Percentiles rank a stretch among this genome's conserved stretches.
These are phyloP conservation scores for Pocillopora damicornis DNA, from an alignment of 64 coral and sea anemone genomes.

Conservation along the genomic window DNA sequence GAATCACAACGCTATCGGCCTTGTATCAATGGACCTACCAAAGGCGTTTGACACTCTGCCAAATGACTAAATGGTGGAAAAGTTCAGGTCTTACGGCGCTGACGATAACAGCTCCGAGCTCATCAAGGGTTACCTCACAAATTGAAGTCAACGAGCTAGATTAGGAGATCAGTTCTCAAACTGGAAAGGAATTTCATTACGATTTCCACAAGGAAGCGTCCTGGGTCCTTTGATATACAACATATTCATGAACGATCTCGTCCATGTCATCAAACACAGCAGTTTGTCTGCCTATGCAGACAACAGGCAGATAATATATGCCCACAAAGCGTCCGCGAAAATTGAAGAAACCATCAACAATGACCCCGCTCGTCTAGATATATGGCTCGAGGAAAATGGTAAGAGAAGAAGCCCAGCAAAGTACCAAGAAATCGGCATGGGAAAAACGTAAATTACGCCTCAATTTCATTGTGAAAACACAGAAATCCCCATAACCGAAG, in stretches of 20 bases:
- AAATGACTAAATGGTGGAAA: conserved; percentile 18
- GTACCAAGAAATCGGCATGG: background rate
- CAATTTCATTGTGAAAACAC: background rate
- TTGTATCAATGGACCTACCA: conserved; percentile 37
- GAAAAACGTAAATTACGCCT: background rate
- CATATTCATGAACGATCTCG: too few relatives aligned
- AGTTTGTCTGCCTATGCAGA: too few relatives aligned
- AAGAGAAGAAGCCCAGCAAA: too few relatives aligned
- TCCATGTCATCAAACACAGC: too few relatives aligned
- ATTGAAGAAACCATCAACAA: too few relatives aligned
- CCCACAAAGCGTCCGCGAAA: too few relatives aligned
- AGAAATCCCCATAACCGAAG: background rate
- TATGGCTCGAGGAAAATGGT: too few relatives aligned
- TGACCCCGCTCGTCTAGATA: too few relatives aligned
- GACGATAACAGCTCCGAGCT: conserved; percentile 22
- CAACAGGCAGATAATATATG: too few relatives aligned
- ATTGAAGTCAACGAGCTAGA: conserved; percentile 39
- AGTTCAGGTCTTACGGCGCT: conserved; percentile 35
- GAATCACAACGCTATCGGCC: conserved; percentile 41
- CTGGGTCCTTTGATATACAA: background rate
- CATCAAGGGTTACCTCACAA: conserved; percentile 17
- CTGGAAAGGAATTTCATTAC: conserved; percentile 36
- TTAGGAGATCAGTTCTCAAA: conserved; percentile 15
- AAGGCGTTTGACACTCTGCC: conserved; percentile 30
- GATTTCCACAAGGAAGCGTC: conserved; percentile 46